A percentile compares a stretch with the other conserved stretches of the same genome.
These are phyloP conservation scores for Xiphophorus couchianus DNA, from an alignment of 2,113 vertebrate species.

Conservation along the genomic window DNA sequence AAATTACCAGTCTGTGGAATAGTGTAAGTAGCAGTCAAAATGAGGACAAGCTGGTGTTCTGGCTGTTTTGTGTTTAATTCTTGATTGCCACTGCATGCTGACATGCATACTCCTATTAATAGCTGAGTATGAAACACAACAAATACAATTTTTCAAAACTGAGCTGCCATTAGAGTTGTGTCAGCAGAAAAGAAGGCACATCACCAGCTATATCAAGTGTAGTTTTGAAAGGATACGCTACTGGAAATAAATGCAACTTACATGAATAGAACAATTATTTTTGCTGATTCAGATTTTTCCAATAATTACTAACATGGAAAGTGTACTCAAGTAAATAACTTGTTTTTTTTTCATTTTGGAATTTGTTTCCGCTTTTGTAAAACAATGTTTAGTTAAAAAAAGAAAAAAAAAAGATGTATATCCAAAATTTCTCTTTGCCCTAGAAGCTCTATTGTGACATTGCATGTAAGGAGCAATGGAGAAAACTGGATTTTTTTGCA, in stretches of 20 bases:
- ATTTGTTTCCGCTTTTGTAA: constrained; percentile 41
- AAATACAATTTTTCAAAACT: constrained; percentile 53
- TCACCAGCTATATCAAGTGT: constrained; percentile 77
- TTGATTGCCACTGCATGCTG: constrained; percentile 62
- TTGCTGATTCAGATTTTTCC: constrained; percentile 35
- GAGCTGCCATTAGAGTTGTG: constrained; percentile 55
- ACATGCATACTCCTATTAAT: constrained; percentile 58
- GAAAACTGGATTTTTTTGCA: constrained; percentile 33
- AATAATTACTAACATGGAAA: constrained; percentile 17
- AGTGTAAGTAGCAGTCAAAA: constrained; percentile 17
- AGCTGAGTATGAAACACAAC: constrained; percentile 62
- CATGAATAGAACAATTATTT: constrained; percentile 44
- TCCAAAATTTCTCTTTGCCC: constrained; percentile 78
- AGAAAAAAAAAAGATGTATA: constrained; percentile 53
- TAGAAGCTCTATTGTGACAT: constrained; percentile 65
- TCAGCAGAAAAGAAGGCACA: constrained; percentile 57
- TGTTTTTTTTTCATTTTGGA: background rate
- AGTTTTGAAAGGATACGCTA: constrained; percentile 55
- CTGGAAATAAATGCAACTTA: constrained; percentile 41
- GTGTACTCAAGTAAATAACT: constrained; percentile 35
- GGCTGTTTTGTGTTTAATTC: constrained; percentile 41
- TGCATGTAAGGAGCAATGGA: constrained; percentile 44
- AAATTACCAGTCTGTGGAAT: constrained; percentile 60
- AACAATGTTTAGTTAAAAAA: constrained; percentile 30
- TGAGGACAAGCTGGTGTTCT: constrained; percentile 35